phyloP scores from a whole-genome alignment of 2,797 vertebrate genomes.

The Eulemur coronatus region DNA sequence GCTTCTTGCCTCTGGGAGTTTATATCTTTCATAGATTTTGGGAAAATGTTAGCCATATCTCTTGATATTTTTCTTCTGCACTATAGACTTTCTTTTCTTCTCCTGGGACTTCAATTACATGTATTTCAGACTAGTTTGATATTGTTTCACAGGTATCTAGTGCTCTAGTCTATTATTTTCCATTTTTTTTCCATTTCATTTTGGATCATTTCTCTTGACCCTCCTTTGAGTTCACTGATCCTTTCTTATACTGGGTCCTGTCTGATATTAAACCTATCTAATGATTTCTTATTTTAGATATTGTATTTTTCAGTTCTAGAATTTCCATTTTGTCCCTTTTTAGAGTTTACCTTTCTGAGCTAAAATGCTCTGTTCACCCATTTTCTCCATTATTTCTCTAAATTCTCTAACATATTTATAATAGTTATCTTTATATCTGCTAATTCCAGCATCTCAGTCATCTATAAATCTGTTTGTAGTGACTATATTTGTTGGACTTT shows the following conservation, averaged over 20 bases:
- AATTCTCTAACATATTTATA: not conserved
- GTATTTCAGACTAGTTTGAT: not conserved
- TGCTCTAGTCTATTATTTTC: not conserved
- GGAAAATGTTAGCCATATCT: not conserved
- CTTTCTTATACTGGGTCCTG: not conserved
- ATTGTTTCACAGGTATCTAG: not conserved
- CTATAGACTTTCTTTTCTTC: not conserved
- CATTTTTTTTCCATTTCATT: not conserved
- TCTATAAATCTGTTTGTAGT: not conserved
- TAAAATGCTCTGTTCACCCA: not conserved
- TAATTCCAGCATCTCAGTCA: not conserved
- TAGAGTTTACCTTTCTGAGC: not conserved
- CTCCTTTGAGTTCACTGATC: not conserved
- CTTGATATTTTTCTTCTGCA: not conserved
- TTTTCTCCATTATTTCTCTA: conserved; percentile 22
- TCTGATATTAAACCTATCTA: not conserved
- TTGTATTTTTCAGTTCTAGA: not conserved
- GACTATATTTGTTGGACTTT: not conserved
- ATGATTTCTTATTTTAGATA: conserved; percentile 41
- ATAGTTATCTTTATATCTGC: not conserved
- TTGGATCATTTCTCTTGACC: not conserved
- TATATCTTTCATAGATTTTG: conserved; percentile 8
- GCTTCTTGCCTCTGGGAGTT: not conserved
- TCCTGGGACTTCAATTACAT: not conserved
- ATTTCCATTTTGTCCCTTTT: not conserved